Evolutionary conservation across 2,797 vertebrate species (phyloP), one percentile per base, ranked within the genome.

Genomic region (Sparus aurata): DNA sequence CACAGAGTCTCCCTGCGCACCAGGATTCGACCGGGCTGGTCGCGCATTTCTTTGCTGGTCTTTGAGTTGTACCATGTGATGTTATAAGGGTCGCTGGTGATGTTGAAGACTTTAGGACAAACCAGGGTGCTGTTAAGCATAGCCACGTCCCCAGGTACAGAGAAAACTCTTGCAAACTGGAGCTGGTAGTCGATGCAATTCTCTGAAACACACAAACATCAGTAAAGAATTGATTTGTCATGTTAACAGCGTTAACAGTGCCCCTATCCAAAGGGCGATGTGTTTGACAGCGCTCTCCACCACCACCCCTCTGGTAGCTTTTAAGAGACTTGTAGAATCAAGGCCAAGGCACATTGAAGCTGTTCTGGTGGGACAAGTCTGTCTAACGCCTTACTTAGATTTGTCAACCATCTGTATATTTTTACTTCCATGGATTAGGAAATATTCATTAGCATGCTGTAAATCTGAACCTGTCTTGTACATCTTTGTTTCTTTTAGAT

Each of bases 81-180:
- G 74, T 85, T 91, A 73, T 92, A 88, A 0, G 91, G 89, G 49
- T 69, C 25, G 0, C 22, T 1, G 7, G 22, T 34, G 30, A 82
- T 74, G 80, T 91, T 6, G 27, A 94, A 88, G 76, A 91, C 58
- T 0, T 68, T 30, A 0, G 70, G 73, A 49, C 83, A 62, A 3
- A 91, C 47, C 77, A 94, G 72, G 5, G 87, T 89, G 88, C 85
- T 93, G 6, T 87, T 90, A 20, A 95, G 77, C 92, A 94, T 91
- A 3, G 86, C 91, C 59, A 83, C 23, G 0, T 95, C 91, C 1
- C 93, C 94, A 0, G 93, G 91, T 10, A 94, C 89, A 0, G 92
- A 92, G 84, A 27, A 94, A 5, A 90, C 78, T 1, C 69, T 62
- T 1, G 87, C 83, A 67, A 88, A 90, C 73, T 85, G 59, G 10